Evolutionary conservation across 2,113 vertebrate species (phyloP).

Genomic region (Python bivittatus): DNA sequence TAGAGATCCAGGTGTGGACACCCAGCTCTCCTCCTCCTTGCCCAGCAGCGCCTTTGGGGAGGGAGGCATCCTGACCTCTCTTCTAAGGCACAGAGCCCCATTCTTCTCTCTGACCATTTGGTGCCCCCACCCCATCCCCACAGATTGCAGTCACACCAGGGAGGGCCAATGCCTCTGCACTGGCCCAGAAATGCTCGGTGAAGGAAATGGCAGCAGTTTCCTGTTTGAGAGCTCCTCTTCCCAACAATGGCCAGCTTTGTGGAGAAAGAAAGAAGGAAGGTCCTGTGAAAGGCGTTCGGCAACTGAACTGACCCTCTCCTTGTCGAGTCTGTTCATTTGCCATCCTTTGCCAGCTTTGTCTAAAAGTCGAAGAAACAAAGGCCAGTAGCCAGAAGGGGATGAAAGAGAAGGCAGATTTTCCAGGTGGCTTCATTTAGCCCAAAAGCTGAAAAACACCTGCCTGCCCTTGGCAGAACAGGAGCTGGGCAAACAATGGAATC

Average conservation of each 20-base stretch:
- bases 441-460: constrained; percentile 55
- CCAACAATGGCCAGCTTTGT: background rate
- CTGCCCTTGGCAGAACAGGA: background rate
- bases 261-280: constrained; percentile 17
- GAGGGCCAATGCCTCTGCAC: no score
- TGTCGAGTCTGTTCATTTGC: background rate
- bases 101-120: background rate
- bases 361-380: background rate
- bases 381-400: constrained; percentile 5
- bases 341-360: constrained; percentile 16
- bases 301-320: background rate
- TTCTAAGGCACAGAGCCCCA: background rate
- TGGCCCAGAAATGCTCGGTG: background rate
- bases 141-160: background rate
- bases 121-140: background rate
- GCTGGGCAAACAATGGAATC: constrained; percentile 39
- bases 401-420: constrained; percentile 25
- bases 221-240: background rate
- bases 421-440: background rate
- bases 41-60: background rate
- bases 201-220: background rate
- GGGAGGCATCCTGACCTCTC: background rate
- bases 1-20: background rate
- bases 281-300: constrained; percentile 3
- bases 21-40: background rate